phyloP scores from a whole-genome alignment of 2,888 invertebrate species.

The Drosophila quinaria region DNA sequence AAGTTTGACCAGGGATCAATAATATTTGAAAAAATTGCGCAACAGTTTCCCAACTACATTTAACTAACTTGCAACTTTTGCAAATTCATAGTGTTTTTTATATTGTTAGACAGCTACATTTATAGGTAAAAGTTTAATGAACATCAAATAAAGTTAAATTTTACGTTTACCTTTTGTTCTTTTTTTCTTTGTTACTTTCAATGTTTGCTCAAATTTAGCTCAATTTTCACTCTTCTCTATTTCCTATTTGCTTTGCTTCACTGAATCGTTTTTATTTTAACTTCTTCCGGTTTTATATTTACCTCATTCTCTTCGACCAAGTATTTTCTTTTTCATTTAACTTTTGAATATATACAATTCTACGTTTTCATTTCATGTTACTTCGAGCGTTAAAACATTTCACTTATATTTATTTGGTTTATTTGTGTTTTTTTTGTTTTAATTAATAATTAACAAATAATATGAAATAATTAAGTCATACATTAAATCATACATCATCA shows the following conservation, averaged over 20 bases:
- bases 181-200: not conserved
- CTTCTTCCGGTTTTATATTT: conserved; percentile 15
- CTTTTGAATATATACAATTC: conserved; percentile 17
- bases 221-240: conserved; percentile 11
- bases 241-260: not conserved
- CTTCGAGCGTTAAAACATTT: not conserved
- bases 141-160: conserved; percentile 13
- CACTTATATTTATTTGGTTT: not conserved
- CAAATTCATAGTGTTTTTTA: conserved; percentile 17
- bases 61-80: conserved; percentile 18
- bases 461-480: not conserved
- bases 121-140: conserved; percentile 12
- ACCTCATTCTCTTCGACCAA: not conserved
- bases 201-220: conserved; percentile 16
- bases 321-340: conserved; percentile 19
- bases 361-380: conserved; percentile 21
- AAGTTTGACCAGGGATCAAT: conserved; percentile 16
- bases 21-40: conserved; percentile 11
- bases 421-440: not conserved
- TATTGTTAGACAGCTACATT: conserved; percentile 5
- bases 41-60: conserved; percentile 16
- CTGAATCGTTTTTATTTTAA: conserved; percentile 2
- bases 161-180: conserved; percentile 8
- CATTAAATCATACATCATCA: no score
- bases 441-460: not conserved